Conservation (phyloP, 2,888 invertebrate genomes). For the Brachylomia viminalis region DNA sequence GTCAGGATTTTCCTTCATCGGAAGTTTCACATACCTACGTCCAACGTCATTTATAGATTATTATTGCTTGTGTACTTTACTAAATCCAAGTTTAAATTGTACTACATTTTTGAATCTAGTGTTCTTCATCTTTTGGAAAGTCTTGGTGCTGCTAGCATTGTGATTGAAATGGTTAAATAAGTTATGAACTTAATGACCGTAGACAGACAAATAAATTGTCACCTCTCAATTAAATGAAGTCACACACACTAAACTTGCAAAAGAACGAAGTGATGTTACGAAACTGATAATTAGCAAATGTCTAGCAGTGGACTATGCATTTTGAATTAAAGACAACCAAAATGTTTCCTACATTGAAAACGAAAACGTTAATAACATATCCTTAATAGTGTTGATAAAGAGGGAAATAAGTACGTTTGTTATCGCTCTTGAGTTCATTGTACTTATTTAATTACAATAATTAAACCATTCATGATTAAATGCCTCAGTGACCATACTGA, state of each 20-base stretch:
- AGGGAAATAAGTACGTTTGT: not conserved
- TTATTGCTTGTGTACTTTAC: not conserved
- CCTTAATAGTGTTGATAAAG: conserved; percentile 1
- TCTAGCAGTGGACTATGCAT: not conserved
- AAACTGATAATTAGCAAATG: not conserved
- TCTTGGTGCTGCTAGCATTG: not conserved
- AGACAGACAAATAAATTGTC: not conserved
- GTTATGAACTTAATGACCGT: not conserved
- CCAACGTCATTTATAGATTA: not conserved
- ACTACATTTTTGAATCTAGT: not conserved
- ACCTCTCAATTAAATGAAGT: not conserved
- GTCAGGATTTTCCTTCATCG: conserved; percentile 19
- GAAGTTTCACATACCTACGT: conserved; percentile 2
- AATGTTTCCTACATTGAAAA: not conserved
- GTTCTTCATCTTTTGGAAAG: not conserved
- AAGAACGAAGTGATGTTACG: not conserved
- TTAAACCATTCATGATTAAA: conserved; percentile 8
- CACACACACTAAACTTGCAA: not conserved
- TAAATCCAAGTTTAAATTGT: not conserved
- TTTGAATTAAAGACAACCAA: not conserved
- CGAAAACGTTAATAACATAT: conserved; percentile 1
- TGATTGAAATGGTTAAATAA: not conserved
- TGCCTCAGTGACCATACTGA: not conserved
- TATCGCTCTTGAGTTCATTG: not conserved
- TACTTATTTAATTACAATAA: conserved; percentile 4